Evolutionary conservation across 2,888 invertebrate species (phyloP).

Genomic region (Scaptodrosophila latifasciaeformis): DNA sequence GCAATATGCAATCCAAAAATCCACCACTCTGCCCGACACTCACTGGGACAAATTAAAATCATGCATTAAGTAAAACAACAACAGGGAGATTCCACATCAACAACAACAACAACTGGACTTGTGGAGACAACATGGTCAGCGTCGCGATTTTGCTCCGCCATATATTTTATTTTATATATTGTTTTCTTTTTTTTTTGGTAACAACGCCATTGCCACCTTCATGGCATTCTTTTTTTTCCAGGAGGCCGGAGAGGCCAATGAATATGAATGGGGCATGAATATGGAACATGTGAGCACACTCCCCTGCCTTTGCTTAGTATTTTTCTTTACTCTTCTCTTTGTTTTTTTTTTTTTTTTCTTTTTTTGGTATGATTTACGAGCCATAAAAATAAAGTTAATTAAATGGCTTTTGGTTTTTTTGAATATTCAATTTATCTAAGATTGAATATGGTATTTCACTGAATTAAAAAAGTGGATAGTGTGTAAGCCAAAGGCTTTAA

Average conservation of each 20-base stretch:
- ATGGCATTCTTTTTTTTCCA: too few relatives aligned
- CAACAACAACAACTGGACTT: neutral
- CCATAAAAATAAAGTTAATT: conserved; percentile 67
- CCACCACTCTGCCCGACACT: neutral
- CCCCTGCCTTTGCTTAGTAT: too few relatives aligned
- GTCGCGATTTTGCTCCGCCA: conserved; percentile 45
- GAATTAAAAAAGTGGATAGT: too few relatives aligned
- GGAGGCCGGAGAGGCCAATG: conserved; percentile 19
- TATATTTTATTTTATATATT: conserved; percentile 49
- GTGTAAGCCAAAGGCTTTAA: too few relatives aligned
- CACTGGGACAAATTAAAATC: conserved; percentile 46
- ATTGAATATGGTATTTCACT: too few relatives aligned
- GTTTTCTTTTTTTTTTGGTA: conserved; percentile 23
- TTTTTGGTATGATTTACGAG: conserved; percentile 52
- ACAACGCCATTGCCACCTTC: conserved; percentile 7
- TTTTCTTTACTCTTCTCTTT: conserved; percentile 33
- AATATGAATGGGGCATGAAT: conserved; percentile 41
- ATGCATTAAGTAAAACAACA: conserved; percentile 32
- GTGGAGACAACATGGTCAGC: conserved; percentile 64
- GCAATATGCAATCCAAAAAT: conserved; percentile 49
- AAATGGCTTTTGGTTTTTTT: conserved; percentile 52
- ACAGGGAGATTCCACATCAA: neutral
- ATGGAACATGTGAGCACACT: conserved; percentile 49
- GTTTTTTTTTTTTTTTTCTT: conserved; percentile 28
- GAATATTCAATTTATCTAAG: conserved; percentile 59